Evolutionary conservation across 2,888 invertebrate genomes (phyloP), one percentile per base, ranked within the genome.

Genomic region (Cataglyphis cursor): DNA sequence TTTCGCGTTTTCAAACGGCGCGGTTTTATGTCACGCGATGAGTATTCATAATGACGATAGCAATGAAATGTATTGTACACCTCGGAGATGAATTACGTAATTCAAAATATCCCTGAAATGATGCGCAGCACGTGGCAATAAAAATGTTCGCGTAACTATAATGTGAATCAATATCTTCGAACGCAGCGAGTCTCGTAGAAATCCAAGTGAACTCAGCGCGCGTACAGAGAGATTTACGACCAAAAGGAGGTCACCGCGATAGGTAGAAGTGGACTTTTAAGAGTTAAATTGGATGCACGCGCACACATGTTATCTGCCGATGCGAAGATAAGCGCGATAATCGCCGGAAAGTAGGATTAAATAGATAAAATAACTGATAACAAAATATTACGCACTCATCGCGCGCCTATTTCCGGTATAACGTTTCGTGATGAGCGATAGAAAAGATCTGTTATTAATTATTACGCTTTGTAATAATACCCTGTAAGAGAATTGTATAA

Each of bases 241-340:
- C 72, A 59, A 72, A 80, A 80, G 59, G 44, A 80, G 72, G 78
- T 80, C 78, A 72, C 35, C 18, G 72, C 35, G 24, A 44, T 9
- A 35, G 44, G 48, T 66, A 66, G 66, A 51, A 21, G 72, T 24
- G 59, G 59, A 80, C 31, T 35, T 80, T 72, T 61, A 80, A 70
- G 70, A 78, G 59, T 44, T 35, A 65, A 80, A 80, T 80, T 72
- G 72, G 59, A 48, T 24, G 54, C 44, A 44, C 31, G 28, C 68
- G 15, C 10, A 31, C 35, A 51, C 44, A 21, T 12, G 51, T 59
- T 51, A 57, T 41, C 21, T 35, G 41, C 44, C 59, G 70, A 57
- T 28, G 0, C 31, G 12, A 70, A 74, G 44, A 44, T 72, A 72
- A 61, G 24, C 59, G 51, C 51, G 51, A 51, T 51, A 61, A 35